phyloP scores from a whole-genome alignment of 2,888 invertebrate species.

The Gastracanthus pulcherrimus region DNA sequence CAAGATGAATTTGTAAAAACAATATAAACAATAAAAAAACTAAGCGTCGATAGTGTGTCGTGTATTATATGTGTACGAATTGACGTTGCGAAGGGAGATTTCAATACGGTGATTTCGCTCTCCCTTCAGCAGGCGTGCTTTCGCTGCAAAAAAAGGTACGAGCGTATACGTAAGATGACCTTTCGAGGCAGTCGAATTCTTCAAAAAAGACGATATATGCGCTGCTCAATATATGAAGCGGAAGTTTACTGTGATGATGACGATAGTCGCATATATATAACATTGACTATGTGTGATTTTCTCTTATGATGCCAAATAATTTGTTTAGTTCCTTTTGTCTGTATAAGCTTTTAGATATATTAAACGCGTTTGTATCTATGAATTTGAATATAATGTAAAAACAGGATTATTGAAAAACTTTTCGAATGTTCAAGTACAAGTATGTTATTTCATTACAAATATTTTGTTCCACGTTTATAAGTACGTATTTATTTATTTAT shows the following conservation, averaged over 20 bases:
- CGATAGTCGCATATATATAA: background rate
- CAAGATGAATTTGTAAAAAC: slow-evolving; percentile 35
- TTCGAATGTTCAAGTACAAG: background rate
- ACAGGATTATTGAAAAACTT: background rate
- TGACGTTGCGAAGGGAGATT: background rate
- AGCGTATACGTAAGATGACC: slow-evolving; percentile 47
- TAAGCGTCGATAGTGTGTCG: background rate
- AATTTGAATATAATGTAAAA: background rate
- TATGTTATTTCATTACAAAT: background rate
- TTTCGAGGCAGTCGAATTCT: slow-evolving; percentile 6
- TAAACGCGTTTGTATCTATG: background rate
- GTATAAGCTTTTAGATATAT: background rate
- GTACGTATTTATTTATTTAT: background rate
- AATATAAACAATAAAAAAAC: background rate
- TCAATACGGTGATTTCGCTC: background rate
- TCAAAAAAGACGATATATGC: background rate
- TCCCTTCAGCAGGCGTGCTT: background rate
- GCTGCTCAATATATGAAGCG: background rate
- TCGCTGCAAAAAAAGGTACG: slow-evolving; percentile 41
- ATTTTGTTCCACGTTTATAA: background rate
- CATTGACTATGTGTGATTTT: background rate
- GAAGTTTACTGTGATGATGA: slow-evolving; percentile 37
- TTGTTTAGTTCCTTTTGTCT: background rate
- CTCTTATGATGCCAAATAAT: background rate
- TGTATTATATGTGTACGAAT: slow-evolving; percentile 47